Percentiles rank a stretch among this genome's conserved stretches.
Evolutionary conservation across 2,797 vertebrate species (phyloP).

Genomic region (Acropternis orthonyx): DNA sequence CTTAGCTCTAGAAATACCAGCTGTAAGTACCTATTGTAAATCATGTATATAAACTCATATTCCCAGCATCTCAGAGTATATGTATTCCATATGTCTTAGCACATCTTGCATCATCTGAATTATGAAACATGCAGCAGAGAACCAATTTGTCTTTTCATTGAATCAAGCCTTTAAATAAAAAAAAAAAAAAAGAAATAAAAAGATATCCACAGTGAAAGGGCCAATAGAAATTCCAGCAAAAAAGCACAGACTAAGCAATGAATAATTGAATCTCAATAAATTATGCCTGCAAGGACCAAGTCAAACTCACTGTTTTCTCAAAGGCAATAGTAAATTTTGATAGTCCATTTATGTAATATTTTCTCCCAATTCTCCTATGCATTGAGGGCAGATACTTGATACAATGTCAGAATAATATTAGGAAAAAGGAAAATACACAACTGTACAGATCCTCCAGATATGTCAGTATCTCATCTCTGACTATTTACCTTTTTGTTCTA

Average conservation of each 20-base stretch:
- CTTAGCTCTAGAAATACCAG: background rate
- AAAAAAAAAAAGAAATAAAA: background rate
- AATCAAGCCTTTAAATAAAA: background rate
- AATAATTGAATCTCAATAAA: background rate
- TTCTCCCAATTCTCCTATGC: background rate
- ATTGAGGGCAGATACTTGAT: background rate
- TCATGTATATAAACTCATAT: background rate
- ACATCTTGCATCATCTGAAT: background rate
- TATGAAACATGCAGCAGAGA: background rate
- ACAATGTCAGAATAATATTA: background rate
- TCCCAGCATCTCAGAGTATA: background rate
- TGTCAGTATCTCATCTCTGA: background rate
- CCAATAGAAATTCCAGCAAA: background rate
- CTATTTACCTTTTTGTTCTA: background rate
- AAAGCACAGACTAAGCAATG: background rate
- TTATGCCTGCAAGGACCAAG: background rate
- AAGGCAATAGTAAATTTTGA: background rate
- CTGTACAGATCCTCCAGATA: background rate
- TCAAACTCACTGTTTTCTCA: background rate
- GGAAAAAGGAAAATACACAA: background rate
- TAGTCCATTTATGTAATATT: background rate
- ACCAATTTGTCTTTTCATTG: background rate
- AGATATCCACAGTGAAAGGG: background rate
- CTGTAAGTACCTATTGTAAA: slow-evolving; percentile 1
- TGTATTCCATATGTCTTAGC: background rate